Evolutionary conservation across 2,113 vertebrate genomes (phyloP).

Genomic region (Monarcha castaneiventris): DNA sequence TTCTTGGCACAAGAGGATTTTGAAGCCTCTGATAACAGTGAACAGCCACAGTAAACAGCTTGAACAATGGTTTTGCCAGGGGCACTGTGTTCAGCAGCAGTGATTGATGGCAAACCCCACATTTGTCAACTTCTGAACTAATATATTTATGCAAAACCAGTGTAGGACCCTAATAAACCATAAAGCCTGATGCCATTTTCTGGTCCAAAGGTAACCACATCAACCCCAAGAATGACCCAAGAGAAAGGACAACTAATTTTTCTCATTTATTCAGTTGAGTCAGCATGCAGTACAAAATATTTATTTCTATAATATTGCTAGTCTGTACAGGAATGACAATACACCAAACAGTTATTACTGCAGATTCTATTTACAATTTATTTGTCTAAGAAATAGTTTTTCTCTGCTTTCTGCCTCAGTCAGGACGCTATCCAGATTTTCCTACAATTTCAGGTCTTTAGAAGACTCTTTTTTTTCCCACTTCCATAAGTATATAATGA

Average conservation of each 20-base stretch:
- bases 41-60: not conserved
- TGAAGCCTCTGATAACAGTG: not conserved
- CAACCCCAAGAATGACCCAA: not conserved
- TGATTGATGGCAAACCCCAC: not conserved
- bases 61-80: not conserved
- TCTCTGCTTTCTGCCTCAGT: not conserved
- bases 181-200: not conserved
- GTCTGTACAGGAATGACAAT: not conserved
- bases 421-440: not conserved
- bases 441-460: not conserved
- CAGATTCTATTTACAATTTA: accelerated
- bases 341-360: not conserved
- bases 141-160: not conserved
- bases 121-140: not conserved
- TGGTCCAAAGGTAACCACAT: not conserved
- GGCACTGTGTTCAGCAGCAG: not conserved
- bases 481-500: not conserved
- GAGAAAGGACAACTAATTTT: not conserved
- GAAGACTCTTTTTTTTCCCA: not conserved
- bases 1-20: not conserved
- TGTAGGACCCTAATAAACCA: not conserved
- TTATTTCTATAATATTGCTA: not conserved
- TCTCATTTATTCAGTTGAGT: not conserved
- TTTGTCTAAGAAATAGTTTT: not conserved
- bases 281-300: not conserved